Conservation (phyloP, 2,888 invertebrate species). For the Cerastoderma edule region DNA sequence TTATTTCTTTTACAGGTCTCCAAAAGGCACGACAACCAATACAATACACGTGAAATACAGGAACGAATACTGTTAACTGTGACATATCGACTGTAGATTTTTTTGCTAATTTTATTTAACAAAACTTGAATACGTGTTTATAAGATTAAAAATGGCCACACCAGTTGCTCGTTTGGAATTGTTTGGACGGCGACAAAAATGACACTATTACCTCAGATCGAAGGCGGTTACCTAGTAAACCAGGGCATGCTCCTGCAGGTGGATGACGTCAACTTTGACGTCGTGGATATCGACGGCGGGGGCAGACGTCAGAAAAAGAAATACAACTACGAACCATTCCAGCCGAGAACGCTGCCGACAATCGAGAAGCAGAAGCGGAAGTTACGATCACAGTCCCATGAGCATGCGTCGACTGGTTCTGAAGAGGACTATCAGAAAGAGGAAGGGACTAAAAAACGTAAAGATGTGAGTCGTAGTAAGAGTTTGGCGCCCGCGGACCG, state of each 20-base stretch:
- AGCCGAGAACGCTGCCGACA: neutral
- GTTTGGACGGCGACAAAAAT: too few species aligned
- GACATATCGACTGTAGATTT: too few species aligned
- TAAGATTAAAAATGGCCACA: too few species aligned
- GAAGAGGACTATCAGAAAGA: slow-evolving; percentile 8
- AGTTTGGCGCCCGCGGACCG: slow-evolving; percentile 3
- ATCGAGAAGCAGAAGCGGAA: slow-evolving; percentile 25
- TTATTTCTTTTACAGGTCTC: too few species aligned
- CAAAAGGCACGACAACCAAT: too few species aligned
- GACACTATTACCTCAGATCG: slow-evolving; percentile 16
- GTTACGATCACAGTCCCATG: slow-evolving; percentile 25
- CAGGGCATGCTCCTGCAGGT: slow-evolving; percentile 20
- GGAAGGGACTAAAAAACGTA: slow-evolving; percentile 11
- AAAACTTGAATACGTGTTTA: too few species aligned
- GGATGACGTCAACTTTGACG: slow-evolving; percentile 18
- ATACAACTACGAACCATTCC: slow-evolving; percentile 11
- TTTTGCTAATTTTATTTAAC: too few species aligned
- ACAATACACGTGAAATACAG: too few species aligned
- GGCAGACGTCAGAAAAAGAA: slow-evolving; percentile 1
- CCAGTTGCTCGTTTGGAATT: too few species aligned
- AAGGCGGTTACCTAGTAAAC: slow-evolving; percentile 22
- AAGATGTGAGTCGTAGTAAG: neutral
- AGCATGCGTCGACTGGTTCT: slow-evolving; percentile 4
- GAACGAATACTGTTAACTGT: too few species aligned
- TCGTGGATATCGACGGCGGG: slow-evolving; percentile 6